A percentile compares a stretch with the other conserved stretches of the same genome.
phyloP scores from a whole-genome alignment of 2,888 invertebrate species.

The Lapara coniferarum region DNA sequence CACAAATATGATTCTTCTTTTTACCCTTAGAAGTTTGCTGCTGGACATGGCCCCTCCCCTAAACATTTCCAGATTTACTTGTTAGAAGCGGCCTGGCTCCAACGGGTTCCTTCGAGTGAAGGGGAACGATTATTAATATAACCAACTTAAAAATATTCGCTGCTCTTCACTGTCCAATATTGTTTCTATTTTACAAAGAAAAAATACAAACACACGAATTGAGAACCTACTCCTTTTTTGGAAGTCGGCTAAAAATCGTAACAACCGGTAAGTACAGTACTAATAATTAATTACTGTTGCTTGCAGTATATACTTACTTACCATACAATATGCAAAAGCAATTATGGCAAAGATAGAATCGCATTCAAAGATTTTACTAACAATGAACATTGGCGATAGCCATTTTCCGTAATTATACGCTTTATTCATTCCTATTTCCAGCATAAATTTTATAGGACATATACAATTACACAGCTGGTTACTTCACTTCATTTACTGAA shows the following conservation, averaged over 20 bases:
- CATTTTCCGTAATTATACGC: slow-evolving; percentile 16
- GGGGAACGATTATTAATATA: no score
- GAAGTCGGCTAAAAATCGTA: no score
- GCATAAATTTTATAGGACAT: slow-evolving; percentile 13
- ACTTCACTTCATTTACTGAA: slow-evolving; percentile 40
- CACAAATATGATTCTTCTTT: no score
- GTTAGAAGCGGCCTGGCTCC: no score
- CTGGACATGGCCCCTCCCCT: no score
- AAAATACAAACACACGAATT: no score
- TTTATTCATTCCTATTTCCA: slow-evolving; percentile 22
- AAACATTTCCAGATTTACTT: no score
- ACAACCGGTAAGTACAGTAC: neutral
- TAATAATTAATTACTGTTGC: slow-evolving; percentile 4
- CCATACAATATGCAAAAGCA: slow-evolving; percentile 18
- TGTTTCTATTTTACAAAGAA: neutral
- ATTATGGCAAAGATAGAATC: slow-evolving; percentile 20
- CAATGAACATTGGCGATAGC: slow-evolving; percentile 17
- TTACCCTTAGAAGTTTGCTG: no score
- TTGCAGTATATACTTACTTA: slow-evolving; percentile 10
- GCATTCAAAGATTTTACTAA: slow-evolving; percentile 19
- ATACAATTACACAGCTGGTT: slow-evolving; percentile 34
- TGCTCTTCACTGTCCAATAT: neutral
- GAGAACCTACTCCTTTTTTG: no score
- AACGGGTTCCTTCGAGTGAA: no score
- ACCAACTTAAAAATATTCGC: no score